phyloP scores from a whole-genome alignment of 1,140 invertebrate genomes.

The Nasonia giraulti region DNA sequence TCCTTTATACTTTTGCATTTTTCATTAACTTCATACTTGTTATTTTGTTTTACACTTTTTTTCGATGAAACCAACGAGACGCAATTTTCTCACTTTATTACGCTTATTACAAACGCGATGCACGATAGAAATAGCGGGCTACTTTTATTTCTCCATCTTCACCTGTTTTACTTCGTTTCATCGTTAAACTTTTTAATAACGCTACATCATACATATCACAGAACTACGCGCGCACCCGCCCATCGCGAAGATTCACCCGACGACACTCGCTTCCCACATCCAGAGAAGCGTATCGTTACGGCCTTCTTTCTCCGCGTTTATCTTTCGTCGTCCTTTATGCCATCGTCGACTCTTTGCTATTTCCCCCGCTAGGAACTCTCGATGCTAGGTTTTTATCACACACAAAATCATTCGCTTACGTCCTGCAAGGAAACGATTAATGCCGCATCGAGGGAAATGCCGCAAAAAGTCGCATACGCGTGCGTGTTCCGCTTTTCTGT shows the following conservation, averaged over 20 bases:
- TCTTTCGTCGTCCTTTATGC: neutral
- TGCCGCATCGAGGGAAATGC: conserved; percentile 6
- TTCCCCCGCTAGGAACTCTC: conserved; percentile 5
- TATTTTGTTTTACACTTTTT: conserved; percentile 6
- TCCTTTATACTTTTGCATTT: conserved; percentile 30
- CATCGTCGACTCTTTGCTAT: neutral
- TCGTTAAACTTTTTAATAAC: conserved; percentile 62
- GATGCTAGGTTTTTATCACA: neutral
- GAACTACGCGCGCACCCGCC: conserved; percentile 72
- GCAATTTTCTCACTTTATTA: conserved; percentile 27
- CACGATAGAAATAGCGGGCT: conserved; percentile 67
- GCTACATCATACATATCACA: conserved; percentile 75
- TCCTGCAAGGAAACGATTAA: neutral
- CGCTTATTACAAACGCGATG: conserved; percentile 58
- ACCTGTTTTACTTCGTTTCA: conserved; percentile 14
- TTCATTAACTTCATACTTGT: neutral
- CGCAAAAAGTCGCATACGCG: conserved; percentile 8
- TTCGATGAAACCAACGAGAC: conserved; percentile 50
- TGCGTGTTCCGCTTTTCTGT: neutral
- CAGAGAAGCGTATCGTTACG: neutral
- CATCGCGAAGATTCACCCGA: conserved; percentile 32
- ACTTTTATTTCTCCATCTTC: conserved; percentile 53
- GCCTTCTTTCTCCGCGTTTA: neutral
- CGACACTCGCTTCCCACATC: neutral
- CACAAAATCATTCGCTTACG: conserved; percentile 9